Conservation (phyloP, 2,888 invertebrate genomes). For the Noctua comes region DNA sequence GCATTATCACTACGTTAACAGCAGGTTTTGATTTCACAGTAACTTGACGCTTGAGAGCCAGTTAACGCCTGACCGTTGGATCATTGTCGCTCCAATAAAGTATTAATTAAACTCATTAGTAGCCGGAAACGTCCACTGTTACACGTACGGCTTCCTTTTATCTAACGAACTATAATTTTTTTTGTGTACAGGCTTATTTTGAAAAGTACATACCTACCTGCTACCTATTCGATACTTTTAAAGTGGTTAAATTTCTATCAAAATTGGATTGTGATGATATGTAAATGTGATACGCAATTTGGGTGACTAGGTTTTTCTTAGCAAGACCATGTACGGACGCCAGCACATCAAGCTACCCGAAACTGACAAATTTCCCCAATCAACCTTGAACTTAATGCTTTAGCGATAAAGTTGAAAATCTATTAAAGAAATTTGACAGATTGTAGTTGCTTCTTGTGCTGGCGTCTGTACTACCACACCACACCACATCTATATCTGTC, state of each 20-base stretch:
- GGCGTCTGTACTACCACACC: neutral
- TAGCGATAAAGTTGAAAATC: too few species aligned
- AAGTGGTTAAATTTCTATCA: neutral
- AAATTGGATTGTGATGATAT: too few species aligned
- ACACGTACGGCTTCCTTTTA: constrained; percentile 20
- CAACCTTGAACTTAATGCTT: too few species aligned
- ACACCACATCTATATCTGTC: neutral
- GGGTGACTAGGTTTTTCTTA: too few species aligned
- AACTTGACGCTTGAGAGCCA: constrained; percentile 42
- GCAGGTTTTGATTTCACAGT: constrained; percentile 42
- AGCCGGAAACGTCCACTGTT: constrained; percentile 50
- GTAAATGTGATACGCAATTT: too few species aligned
- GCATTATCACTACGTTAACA: neutral
- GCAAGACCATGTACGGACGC: too few species aligned
- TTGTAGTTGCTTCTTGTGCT: too few species aligned
- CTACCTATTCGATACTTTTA: neutral
- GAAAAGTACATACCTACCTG: neutral
- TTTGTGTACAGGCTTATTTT: neutral
- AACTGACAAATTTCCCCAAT: too few species aligned
- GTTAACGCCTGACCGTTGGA: constrained; percentile 45
- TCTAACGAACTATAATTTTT: constrained; percentile 14
- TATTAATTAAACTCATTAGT: constrained; percentile 54
- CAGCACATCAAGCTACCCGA: too few species aligned
- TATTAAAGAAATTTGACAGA: too few species aligned
- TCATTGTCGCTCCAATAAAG: constrained; percentile 45